Evolutionary conservation across 64 coral and sea anemone species (phyloP).

Genomic region (Montipora efflorescens): DNA sequence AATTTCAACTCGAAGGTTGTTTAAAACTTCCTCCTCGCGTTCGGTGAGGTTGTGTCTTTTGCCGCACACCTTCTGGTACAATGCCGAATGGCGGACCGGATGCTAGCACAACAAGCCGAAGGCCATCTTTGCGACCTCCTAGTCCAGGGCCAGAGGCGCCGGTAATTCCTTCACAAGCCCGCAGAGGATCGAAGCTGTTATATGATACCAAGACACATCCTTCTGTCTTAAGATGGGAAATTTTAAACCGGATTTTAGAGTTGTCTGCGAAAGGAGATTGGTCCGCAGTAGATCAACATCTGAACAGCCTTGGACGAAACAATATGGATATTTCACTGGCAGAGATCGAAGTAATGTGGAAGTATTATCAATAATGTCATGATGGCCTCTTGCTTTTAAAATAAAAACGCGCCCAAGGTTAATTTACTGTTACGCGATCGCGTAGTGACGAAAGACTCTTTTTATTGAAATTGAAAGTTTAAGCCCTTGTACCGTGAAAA

Average conservation of each 20-base stretch:
- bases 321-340: constrained; percentile 83
- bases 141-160: constrained; percentile 18
- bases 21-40: neutral
- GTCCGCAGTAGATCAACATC: constrained; percentile 87
- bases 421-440: neutral
- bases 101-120: neutral
- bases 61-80: neutral
- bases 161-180: neutral
- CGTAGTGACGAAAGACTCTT: neutral
- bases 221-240: constrained; percentile 77
- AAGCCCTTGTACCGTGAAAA: neutral
- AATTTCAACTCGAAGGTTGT: neutral
- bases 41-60: neutral
- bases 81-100: constrained; percentile 14
- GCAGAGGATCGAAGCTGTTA: constrained; percentile 76
- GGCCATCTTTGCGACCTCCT: constrained; percentile 42
- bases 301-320: constrained; percentile 80
- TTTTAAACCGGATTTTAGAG: constrained; percentile 77
- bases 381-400: neutral
- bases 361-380: neutral
- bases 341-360: constrained; percentile 62
- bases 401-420: neutral
- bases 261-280: constrained; percentile 85
- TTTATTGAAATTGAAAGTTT: neutral
- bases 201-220: constrained; percentile 79